A percentile compares a stretch with the other conserved stretches of the same genome.
These are phyloP conservation scores for Amphiduros pacificus DNA, from an alignment of 2,888 invertebrate species.

Conservation along the genomic window DNA sequence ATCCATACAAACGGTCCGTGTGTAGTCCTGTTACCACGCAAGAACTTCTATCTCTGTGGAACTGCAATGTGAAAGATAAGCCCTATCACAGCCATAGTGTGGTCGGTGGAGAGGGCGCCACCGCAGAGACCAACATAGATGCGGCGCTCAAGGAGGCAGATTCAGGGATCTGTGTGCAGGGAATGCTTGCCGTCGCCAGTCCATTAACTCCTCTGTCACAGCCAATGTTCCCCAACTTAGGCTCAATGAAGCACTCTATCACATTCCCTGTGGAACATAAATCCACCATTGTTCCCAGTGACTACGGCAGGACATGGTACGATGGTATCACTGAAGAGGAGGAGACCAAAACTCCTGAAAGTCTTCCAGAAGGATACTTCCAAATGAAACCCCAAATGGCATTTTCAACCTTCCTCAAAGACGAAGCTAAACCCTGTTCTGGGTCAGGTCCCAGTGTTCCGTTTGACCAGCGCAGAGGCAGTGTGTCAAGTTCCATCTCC, in stretches of 20 bases:
- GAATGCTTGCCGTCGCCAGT: neutral
- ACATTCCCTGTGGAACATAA: constrained; percentile 1
- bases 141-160: neutral
- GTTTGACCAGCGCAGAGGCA: constrained; percentile 8
- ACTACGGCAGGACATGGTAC: constrained; percentile 10
- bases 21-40: constrained; percentile 26
- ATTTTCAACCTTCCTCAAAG: constrained; percentile 1
- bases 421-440: constrained; percentile 1
- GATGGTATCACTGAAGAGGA: neutral
- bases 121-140: constrained; percentile 1
- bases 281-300: neutral
- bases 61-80: constrained; percentile 9
- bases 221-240: constrained; percentile 7
- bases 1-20: constrained; percentile 29
- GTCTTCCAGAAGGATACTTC: neutral
- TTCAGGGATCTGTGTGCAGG: neutral
- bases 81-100: neutral
- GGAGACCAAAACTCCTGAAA: neutral
- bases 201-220: neutral
- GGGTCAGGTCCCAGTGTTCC: neutral
- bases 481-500: constrained; percentile 8
- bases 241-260: constrained; percentile 15
- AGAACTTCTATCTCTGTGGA: constrained; percentile 21
- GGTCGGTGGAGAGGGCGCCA: neutral
- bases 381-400: neutral